Evolutionary conservation across 2,113 vertebrate species (phyloP), one percentile per base, ranked within the genome.

Genomic region (Tamias sibiricus): DNA sequence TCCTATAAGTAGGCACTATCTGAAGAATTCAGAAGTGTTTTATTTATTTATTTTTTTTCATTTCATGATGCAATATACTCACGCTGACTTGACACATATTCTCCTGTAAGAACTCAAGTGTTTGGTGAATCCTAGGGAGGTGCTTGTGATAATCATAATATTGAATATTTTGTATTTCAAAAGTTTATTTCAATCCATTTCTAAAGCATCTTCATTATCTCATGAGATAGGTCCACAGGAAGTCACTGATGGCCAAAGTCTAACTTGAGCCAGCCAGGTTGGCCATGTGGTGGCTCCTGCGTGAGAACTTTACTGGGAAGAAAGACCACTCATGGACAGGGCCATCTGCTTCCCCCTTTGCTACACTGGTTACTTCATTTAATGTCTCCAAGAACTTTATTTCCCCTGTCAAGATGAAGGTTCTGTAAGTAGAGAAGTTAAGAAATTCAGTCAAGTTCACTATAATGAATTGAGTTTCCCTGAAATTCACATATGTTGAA

Each of bases 141-240:
- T 32, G 5, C 40, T 93, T 54, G 3, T 37, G 90, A 1, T 6
- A 0, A 2, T 69, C 64, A 76, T 69, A 57, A 76, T 62, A 92
- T 62, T 30, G 14, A 96, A 14, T 8, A 4, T 35, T 16, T 11
- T 17, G 1, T 30, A 47, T 82, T 82, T 84, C 47, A 68, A 64
- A 82, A 47, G 10, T 85, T 37, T 72, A 20, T 75, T 57, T 10
- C 16, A 59, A 76, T 24, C 2, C 92, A 82, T 98, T 98, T 96
- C 98, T 98, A 92, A 97, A 19, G 98, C 68, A 72, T 99, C 98
- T 0, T 98, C 96, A 47, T 98, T 96, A 95, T 99, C 98, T 90
- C 99, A 99, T 96, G 68, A 99, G 98, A 88, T 99, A 26, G 84
- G 57, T 97, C 99, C 99, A 99, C 9, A 99, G 69, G 72, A 98